Base-by-base conservation (phyloP, 2,113 vertebrate species). In the Myrmecophaga tridactyla region DNA sequence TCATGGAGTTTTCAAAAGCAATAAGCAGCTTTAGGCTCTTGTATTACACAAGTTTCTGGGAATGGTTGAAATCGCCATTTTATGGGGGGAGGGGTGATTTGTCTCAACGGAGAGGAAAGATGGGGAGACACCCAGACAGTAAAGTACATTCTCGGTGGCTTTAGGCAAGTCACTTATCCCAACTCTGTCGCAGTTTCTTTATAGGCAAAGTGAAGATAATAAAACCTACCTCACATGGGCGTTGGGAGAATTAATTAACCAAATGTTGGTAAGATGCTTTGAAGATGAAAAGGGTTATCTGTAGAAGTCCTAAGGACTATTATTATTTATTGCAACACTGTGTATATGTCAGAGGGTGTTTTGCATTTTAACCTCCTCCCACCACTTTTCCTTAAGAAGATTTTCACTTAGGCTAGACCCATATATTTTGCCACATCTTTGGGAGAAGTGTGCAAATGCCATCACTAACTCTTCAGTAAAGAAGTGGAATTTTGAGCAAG, bases 201-300 rank as follows among this genome's bases (percentile, higher is more conserved):
- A 46, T 1, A 62, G 48, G 63, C 62, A 89, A 92, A 18, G 17
- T 21, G 27, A 75, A 86, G 80, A 72, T 39, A 86, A 69, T 67
- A 86, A 82, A 88, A 58, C 29, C 29, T 65, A 62, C 3, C 34
- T 92, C 48, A 51, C 13, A 41, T 41, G 39, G 18, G 39, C 31
- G 69, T 63, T 63, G 72, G n/a, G 63, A 43, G 65, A 87, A 88
- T 62, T n/a, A 80, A 53, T 25, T n/a, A 48, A 29, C 70, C 36
- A 34, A 93, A 76, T 18, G 56, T 62, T 65, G 84, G 85, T 58
- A 56, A 73, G 46, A 65, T 14, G 39, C 70, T 77, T 78, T 88
- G 85, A 73, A 87, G 80, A 76, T 23, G 62, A 69, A 86, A 97
- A 90, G 36, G 29, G 53, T 85, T 56, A 60, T 69, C 94, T 70